Evolutionary conservation across 2,113 vertebrate genomes (phyloP).

Genomic region (Charadrius vociferus): DNA sequence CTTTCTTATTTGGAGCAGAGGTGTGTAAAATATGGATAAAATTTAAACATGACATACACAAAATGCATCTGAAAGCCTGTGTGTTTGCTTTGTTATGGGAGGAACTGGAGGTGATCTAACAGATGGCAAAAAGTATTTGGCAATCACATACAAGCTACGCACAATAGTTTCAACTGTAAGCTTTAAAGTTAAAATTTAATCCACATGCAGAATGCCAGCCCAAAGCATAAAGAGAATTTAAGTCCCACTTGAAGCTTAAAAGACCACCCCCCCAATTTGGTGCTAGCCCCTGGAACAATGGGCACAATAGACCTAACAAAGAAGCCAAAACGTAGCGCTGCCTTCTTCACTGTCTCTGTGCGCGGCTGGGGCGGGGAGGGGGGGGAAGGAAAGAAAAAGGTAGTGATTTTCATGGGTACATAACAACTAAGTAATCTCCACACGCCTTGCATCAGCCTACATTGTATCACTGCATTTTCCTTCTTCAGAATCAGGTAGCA

Average conservation of each 20-base stretch:
- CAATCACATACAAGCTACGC: neutral
- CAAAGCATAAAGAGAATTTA: conserved; percentile 20
- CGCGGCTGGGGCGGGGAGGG: neutral
- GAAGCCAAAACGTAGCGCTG: conserved; percentile 78
- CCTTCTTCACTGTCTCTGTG: conserved; percentile 87
- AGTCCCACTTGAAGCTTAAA: conserved; percentile 44
- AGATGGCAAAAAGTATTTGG: conserved; percentile 58
- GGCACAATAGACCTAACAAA: conserved; percentile 17
- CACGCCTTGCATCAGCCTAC: neutral
- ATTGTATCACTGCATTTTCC: neutral
- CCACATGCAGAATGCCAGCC: conserved; percentile 23
- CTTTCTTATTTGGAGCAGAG: neutral
- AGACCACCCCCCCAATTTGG: neutral
- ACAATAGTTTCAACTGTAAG: conserved; percentile 47
- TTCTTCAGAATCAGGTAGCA: neutral
- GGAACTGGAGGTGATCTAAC: conserved; percentile 53
- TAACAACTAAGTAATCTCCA: conserved; percentile 85
- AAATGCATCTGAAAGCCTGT: neutral
- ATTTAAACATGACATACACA: neutral
- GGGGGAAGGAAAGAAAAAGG: conserved; percentile 76
- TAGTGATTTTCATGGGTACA: conserved; percentile 86
- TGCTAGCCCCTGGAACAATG: neutral
- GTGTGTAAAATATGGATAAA: neutral
- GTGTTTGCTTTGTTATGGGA: conserved; percentile 3
- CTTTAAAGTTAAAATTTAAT: conserved; percentile 61